These are phyloP conservation scores for Leptura quadrifasciata DNA, from an alignment of 2,888 invertebrate genomes.

Conservation along the genomic window DNA sequence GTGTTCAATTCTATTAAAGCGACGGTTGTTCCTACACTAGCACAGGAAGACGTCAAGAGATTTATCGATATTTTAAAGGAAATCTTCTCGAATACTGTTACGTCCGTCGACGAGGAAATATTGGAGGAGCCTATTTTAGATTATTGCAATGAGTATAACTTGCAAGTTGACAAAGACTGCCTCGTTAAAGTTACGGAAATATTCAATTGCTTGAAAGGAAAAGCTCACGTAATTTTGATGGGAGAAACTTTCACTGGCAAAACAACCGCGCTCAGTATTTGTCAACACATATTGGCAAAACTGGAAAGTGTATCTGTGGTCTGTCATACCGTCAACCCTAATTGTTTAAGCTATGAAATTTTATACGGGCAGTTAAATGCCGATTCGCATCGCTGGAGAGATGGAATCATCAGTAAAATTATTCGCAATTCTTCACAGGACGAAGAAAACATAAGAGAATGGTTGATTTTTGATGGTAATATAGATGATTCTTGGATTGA, in stretches of 20 bases:
- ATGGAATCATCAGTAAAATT: conserved; percentile 87
- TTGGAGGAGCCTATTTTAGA: conserved; percentile 75
- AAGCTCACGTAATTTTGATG: conserved; percentile 89
- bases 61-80: conserved; percentile 89
- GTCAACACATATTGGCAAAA: conserved; percentile 79
- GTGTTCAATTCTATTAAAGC: conserved; percentile 88
- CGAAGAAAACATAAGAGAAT: conserved; percentile 83
- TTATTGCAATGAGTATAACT: conserved; percentile 79
- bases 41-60: conserved; percentile 87
- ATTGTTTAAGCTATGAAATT: conserved; percentile 90
- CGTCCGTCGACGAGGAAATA: conserved; percentile 64
- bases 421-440: conserved; percentile 84
- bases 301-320: conserved; percentile 36
- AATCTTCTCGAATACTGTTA: conserved; percentile 83
- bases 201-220: conserved; percentile 89
- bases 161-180: conserved; percentile 84
- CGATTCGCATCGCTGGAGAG: conserved; percentile 87
- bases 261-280: conserved; percentile 83
- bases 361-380: conserved; percentile 91
- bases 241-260: conserved; percentile 88
- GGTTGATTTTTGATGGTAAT: conserved; percentile 92
- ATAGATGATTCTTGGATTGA: conserved; percentile 92
- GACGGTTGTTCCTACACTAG: conserved; percentile 90
- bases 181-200: conserved; percentile 87
- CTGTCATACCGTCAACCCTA: conserved; percentile 82